Evolutionary conservation across 2,113 vertebrate species (phyloP).

Genomic region (Macquaria ambigua): DNA sequence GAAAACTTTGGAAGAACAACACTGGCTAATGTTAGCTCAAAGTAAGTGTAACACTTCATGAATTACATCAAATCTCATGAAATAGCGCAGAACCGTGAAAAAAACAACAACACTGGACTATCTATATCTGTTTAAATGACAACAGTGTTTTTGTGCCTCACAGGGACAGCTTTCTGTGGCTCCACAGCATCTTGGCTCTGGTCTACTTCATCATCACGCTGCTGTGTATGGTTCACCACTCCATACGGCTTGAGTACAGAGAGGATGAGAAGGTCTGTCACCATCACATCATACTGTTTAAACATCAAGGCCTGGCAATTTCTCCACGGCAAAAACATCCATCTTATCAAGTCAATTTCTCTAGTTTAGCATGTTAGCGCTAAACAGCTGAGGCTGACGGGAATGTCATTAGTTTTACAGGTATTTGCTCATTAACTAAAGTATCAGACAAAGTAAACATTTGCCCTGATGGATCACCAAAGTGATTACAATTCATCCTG

Average conservation of each 20-base stretch:
- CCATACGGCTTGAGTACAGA: slow-evolving; percentile 89
- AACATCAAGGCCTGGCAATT: neutral
- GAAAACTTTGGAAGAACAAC: slow-evolving; percentile 96
- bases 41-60: slow-evolving; percentile 85
- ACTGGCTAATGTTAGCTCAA: slow-evolving; percentile 92
- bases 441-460: too few species aligned
- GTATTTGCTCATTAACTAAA: neutral
- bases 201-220: slow-evolving; percentile 93
- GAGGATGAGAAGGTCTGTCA: slow-evolving; percentile 90
- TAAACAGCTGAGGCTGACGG: neutral
- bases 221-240: slow-evolving; percentile 94
- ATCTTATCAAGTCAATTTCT: neutral
- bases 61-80: slow-evolving; percentile 52
- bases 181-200: slow-evolving; percentile 93
- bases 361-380: neutral
- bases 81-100: slow-evolving; percentile 34
- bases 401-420: neutral
- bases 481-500: neutral
- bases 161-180: slow-evolving; percentile 93
- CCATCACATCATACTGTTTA: neutral
- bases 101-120: neutral
- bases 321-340: neutral
- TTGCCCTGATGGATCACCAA: neutral
- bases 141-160: slow-evolving; percentile 36
- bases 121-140: slow-evolving; percentile 1